These are phyloP conservation scores for Melanotaenia duboulayi DNA, from an alignment of 2,113 vertebrate genomes.

Conservation along the genomic window DNA sequence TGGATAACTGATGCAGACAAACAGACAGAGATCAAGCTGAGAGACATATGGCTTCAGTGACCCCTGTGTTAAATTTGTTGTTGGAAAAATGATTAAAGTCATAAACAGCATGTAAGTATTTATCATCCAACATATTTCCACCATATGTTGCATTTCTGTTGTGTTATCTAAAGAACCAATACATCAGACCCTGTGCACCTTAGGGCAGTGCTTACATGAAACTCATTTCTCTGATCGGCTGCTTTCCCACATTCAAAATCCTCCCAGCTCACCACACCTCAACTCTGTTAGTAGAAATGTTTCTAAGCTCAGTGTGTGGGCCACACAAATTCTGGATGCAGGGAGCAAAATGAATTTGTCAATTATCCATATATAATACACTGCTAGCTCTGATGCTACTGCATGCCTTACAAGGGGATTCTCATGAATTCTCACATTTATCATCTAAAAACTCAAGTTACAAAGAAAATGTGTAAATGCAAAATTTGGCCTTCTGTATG, in stretches of 20 bases:
- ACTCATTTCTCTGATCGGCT: constrained; percentile 45
- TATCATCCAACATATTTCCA: neutral
- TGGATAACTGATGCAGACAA: no score
- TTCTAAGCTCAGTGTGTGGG: neutral
- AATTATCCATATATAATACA: constrained; percentile 13
- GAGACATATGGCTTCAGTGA: no score
- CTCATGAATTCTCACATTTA: neutral
- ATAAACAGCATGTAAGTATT: neutral
- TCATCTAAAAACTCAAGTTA: neutral
- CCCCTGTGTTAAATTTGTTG: neutral
- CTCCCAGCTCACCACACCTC: constrained; percentile 2
- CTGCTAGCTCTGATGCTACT: neutral
- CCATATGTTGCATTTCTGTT: neutral
- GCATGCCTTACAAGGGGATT: neutral
- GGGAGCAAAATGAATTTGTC: constrained; percentile 25
- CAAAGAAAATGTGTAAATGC: constrained; percentile 12
- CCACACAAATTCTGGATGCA: constrained; percentile 19
- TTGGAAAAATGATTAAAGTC: constrained; percentile 13
- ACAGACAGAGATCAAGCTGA: no score
- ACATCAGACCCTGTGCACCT: constrained; percentile 25
- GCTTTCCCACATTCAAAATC: constrained; percentile 44
- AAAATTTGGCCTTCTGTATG: neutral
- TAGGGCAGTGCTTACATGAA: constrained; percentile 43
- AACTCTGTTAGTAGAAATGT: constrained; percentile 43
- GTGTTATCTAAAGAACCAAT: constrained; percentile 12